phyloP scores from a whole-genome alignment of 1,140 invertebrate species.

The Drosophila lowei region DNA sequence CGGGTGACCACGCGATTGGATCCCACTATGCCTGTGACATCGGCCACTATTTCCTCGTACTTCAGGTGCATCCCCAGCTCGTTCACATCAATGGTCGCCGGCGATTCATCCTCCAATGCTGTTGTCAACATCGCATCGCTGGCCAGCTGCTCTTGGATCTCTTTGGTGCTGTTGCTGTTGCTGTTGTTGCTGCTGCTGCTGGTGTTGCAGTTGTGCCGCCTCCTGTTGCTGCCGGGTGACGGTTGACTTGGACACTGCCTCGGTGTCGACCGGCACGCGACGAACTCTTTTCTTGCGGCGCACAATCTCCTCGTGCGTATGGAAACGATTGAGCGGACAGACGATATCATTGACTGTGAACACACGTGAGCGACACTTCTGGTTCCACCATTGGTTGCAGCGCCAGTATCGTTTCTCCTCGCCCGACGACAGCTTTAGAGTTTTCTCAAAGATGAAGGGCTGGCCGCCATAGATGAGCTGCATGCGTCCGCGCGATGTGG shows the following conservation, averaged over 20 bases:
- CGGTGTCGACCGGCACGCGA: conserved; percentile 46
- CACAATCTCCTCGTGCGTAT: conserved; percentile 82
- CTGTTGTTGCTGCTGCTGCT: conserved; percentile 35
- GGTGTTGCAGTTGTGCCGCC: conserved; percentile 19
- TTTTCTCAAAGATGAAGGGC: conserved; percentile 82
- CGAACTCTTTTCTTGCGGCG: conserved; percentile 76
- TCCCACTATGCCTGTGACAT: conserved; percentile 70
- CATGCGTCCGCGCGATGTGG: conserved; percentile 78
- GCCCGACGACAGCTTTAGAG: conserved; percentile 70
- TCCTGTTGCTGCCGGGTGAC: conserved; percentile 27
- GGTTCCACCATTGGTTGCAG: conserved; percentile 83
- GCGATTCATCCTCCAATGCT: conserved; percentile 52
- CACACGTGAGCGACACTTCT: conserved; percentile 80
- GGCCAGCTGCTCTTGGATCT: conserved; percentile 40
- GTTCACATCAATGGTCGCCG: conserved; percentile 68
- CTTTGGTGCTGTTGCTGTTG: conserved; percentile 43
- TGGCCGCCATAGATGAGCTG: conserved; percentile 82
- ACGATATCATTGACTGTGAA: conserved; percentile 80
- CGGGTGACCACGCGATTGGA: conserved; percentile 46
- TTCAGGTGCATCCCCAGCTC: conserved; percentile 80
- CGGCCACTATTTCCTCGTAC: conserved; percentile 80
- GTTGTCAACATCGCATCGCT: conserved; percentile 65
- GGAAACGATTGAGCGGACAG: conserved; percentile 76
- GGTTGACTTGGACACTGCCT: conserved; percentile 22
- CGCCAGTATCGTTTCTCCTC: conserved; percentile 82